Evolutionary conservation across 37 sponge, comb jelly and placozoan species (phyloP), one percentile per base, ranked within the genome.

Genomic region (Spongilla lacustris): DNA sequence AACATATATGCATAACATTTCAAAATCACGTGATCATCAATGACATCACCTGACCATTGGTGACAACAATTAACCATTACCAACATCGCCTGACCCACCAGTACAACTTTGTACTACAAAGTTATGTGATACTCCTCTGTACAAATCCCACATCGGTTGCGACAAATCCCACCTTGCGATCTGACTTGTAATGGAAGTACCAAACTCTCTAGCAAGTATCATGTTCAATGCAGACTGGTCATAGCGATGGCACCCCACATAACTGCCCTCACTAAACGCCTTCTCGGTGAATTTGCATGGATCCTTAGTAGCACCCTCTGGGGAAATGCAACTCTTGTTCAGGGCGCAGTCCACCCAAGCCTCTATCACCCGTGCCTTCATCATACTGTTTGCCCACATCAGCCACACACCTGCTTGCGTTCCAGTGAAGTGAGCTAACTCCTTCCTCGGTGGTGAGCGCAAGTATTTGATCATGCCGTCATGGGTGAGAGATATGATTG

Each of bases 291-390:
- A 3, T 2, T 27, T 74, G 75, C 35, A 31, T 8, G 24, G 19
- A 17, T 17, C 12, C 14, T 58, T 8, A 17, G 58, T 1, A 9
- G 49, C 25, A 1, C 70, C 70, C 13, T 29, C 32, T 2, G 83
- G 83, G 1, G 71, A 49, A 22, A 83, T 71, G 49, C 83, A 83
- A 4, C 11, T 22, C 27, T 41, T 36, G 68, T 83, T 27, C 30
- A 71, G 36, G 10, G 74, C 83, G 73, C 83, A 83, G 37, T 73
- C 50, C 36, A 73, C 73, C 73, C 68, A 73, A 1, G 25, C 50
- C 1, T 22, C 27, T 21, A 71, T 26, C 30, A 83, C 30, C 32
- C 30, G n/a, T 0, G 46, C 33, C 5, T 27, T 35, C 73, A 83
- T 83, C 83, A 83, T 37, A 4, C 35, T 27, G n/a, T 36, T 35